These are phyloP conservation scores for Peromyscus aztecus DNA, from an alignment of 2,797 vertebrate species.

Conservation along the genomic window DNA sequence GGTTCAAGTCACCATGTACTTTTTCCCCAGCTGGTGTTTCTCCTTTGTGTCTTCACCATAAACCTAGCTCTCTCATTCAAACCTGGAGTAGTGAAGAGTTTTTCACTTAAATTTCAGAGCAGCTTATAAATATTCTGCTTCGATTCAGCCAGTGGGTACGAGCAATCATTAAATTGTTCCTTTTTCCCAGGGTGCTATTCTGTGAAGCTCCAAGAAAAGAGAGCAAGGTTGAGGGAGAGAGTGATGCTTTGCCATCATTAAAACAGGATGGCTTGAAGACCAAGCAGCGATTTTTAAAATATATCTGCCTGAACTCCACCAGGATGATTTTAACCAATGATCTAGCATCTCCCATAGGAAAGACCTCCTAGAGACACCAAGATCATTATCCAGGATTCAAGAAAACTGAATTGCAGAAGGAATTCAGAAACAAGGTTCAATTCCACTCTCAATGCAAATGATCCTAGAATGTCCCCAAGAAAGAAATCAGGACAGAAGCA, in stretches of 20 bases:
- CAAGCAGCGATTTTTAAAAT: not conserved
- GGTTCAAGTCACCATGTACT: not conserved
- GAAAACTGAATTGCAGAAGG: not conserved
- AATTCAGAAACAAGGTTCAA: not conserved
- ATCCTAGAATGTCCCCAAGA: not conserved
- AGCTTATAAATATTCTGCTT: conserved; percentile 71
- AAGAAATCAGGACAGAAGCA: not conserved
- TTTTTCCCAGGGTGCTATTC: conserved; percentile 6
- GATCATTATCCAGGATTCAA: conserved; percentile 7
- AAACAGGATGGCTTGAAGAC: not conserved
- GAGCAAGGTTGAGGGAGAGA: not conserved
- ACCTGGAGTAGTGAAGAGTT: conserved; percentile 52
- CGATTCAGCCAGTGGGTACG: conserved; percentile 39
- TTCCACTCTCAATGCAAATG: conserved; percentile 47
- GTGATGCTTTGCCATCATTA: not conserved
- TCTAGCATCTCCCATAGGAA: not conserved
- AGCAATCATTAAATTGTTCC: conserved; percentile 53
- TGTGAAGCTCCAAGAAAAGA: not conserved
- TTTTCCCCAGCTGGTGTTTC: not conserved
- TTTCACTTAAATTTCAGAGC: conserved; percentile 71
- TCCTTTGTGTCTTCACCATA: not conserved
- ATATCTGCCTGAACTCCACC: not conserved
- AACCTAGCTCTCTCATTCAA: conserved; percentile 35
- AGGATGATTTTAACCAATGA: not conserved
- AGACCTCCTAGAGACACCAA: not conserved